Conservation (phyloP, 1,140 invertebrate genomes). For the Mercenaria mercenaria region DNA sequence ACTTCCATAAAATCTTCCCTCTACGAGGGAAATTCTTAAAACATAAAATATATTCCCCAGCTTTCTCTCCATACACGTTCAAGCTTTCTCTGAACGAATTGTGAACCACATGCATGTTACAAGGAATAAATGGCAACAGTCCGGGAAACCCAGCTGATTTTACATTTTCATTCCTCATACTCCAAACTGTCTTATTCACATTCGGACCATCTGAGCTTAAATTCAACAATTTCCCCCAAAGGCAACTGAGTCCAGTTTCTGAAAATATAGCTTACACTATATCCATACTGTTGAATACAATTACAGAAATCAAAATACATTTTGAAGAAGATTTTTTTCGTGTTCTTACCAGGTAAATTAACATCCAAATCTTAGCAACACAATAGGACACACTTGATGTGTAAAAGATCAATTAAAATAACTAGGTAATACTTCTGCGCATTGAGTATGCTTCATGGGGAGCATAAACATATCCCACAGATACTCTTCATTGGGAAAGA, state of each 20-base stretch:
- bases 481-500: too few relatives aligned
- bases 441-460: too few relatives aligned
- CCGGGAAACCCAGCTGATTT: slow-evolving; percentile 41
- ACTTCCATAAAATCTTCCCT: slow-evolving; percentile 74
- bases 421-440: too few relatives aligned
- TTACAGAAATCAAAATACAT: too few relatives aligned
- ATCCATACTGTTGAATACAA: too few relatives aligned
- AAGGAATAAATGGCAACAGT: slow-evolving; percentile 68
- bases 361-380: too few relatives aligned
- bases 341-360: too few relatives aligned
- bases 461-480: too few relatives aligned
- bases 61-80: slow-evolving; percentile 67
- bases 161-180: slow-evolving; percentile 70
- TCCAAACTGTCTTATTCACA: slow-evolving; percentile 78
- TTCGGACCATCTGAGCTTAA: slow-evolving; percentile 78
- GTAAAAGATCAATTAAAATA: too few relatives aligned
- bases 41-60: slow-evolving; percentile 69
- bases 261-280: too few relatives aligned
- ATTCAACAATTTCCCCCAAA: slow-evolving; percentile 64
- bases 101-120: slow-evolving; percentile 75
- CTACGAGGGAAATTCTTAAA: slow-evolving; percentile 70
- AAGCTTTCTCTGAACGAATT: slow-evolving; percentile 76
- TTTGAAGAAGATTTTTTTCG: too few relatives aligned
- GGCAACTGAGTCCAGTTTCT: slow-evolving; percentile 4
- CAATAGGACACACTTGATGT: too few relatives aligned